Percentiles rank a stretch among this genome's conserved stretches.
Conservation (phyloP, 2,888 invertebrate genomes). For the Acanthosoma haemorrhoidale region DNA sequence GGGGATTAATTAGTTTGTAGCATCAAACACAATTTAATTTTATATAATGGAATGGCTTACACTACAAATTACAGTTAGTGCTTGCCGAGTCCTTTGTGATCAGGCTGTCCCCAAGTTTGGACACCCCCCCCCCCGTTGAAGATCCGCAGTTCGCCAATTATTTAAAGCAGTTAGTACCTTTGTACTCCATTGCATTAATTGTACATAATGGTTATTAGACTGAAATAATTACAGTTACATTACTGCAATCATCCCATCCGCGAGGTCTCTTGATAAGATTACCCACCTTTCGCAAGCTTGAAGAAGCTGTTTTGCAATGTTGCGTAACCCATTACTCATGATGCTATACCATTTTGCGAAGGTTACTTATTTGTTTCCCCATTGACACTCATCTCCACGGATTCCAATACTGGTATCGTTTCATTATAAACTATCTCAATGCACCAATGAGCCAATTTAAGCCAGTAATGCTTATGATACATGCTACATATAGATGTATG, state of each 20-base stretch:
- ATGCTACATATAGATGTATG: no score
- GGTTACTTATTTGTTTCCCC: background rate
- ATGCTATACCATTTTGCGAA: background rate
- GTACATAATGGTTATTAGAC: constrained; percentile 6
- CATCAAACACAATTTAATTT: no score
- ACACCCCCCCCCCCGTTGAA: no score
- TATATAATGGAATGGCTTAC: no score
- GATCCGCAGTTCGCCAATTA: background rate
- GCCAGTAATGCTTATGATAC: no score
- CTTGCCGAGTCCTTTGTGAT: no score
- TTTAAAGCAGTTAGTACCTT: background rate
- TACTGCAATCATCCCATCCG: background rate
- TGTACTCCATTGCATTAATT: background rate
- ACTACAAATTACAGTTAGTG: no score
- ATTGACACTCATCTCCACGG: background rate
- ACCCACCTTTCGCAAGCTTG: constrained; percentile 2
- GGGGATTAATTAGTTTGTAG: no score
- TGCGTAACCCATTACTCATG: constrained; percentile 1
- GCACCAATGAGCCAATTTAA: no score
- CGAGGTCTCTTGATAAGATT: constrained; percentile 7
- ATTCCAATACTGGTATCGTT: no score
- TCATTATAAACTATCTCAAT: no score
- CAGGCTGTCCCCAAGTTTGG: no score
- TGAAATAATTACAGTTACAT: background rate
- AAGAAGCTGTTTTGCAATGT: constrained; percentile 5